phyloP scores from a whole-genome alignment of 2,888 invertebrate species.

The Acanthosepion lycidas region DNA sequence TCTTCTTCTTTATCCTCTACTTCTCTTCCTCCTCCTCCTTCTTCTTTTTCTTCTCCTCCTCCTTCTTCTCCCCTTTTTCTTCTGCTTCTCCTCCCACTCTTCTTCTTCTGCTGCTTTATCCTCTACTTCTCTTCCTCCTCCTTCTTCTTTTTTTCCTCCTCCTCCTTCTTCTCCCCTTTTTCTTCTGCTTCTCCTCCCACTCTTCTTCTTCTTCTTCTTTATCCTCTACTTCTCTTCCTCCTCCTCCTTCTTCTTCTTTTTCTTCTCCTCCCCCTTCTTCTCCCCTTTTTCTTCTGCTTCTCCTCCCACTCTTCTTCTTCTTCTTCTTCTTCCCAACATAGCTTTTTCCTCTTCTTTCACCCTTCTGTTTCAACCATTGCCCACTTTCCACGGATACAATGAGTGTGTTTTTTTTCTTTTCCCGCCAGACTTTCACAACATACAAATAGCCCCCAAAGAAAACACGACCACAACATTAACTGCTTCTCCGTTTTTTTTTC shows the following conservation, averaged over 20 bases:
- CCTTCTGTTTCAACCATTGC: too few relatives aligned
- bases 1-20: conserved; percentile 48
- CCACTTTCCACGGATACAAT: too few relatives aligned
- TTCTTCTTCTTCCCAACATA: too few relatives aligned
- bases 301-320: background rate
- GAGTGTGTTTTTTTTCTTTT: too few relatives aligned
- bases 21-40: background rate
- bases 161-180: conserved; percentile 48
- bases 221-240: background rate
- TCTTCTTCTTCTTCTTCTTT: conserved; percentile 55
- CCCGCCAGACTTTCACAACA: too few relatives aligned
- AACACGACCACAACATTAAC: too few relatives aligned
- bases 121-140: background rate
- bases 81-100: conserved; percentile 52
- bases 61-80: background rate
- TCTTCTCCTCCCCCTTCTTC: background rate
- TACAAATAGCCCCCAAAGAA: too few relatives aligned
- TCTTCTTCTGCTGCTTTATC: conserved; percentile 51
- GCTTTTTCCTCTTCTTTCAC: too few relatives aligned
- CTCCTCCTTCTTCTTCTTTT: background rate
- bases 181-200: conserved; percentile 55
- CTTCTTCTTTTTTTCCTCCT: too few relatives aligned
- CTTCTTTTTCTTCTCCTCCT: background rate
- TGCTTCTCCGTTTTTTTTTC: too few relatives aligned
- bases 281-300: too few relatives aligned